Percentiles rank a stretch among this genome's conserved stretches.
Conservation (phyloP, 2,797 vertebrate genomes). For the Hoplostethus mediterraneus region DNA sequence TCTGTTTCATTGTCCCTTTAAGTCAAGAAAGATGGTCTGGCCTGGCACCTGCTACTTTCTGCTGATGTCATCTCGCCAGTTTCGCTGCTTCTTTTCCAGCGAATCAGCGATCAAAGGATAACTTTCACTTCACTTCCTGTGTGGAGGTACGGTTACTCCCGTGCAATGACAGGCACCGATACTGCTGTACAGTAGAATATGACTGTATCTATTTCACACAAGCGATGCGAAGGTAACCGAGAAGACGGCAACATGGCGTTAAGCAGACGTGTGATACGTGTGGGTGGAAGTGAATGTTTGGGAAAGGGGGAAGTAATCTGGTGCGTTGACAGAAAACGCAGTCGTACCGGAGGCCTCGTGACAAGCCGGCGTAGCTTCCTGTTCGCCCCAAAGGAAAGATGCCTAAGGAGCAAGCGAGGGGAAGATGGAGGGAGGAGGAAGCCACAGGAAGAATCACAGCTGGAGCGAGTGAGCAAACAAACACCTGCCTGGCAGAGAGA, state of each 20-base stretch:
- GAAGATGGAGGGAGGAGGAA: slow-evolving; percentile 25
- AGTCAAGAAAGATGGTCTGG: no score
- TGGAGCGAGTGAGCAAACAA: slow-evolving; percentile 24
- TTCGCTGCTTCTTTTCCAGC: no score
- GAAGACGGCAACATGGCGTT: slow-evolving; percentile 38
- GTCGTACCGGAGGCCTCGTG: slow-evolving; percentile 54
- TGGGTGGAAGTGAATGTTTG: slow-evolving; percentile 63
- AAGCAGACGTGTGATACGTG: slow-evolving; percentile 51
- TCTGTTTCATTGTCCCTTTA: no score
- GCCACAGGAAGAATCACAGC: slow-evolving; percentile 40
- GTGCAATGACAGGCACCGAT: slow-evolving; percentile 30
- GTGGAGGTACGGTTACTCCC: slow-evolving; percentile 6
- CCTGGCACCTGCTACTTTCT: no score
- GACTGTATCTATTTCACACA: slow-evolving; percentile 30
- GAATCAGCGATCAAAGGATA: slow-evolving; percentile 17
- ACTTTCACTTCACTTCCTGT: slow-evolving; percentile 16
- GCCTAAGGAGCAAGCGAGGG: slow-evolving; percentile 28
- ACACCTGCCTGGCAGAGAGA: slow-evolving; percentile 13
- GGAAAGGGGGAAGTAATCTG: slow-evolving; percentile 27
- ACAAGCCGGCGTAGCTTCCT: slow-evolving; percentile 50
- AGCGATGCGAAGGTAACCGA: slow-evolving; percentile 56
- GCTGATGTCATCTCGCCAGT: no score
- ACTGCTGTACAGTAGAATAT: slow-evolving; percentile 28
- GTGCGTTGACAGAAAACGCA: slow-evolving; percentile 48
- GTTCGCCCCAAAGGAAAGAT: slow-evolving; percentile 52